Percentiles rank a stretch among this genome's conserved stretches.
These are phyloP conservation scores for Limonius californicus DNA, from an alignment of 1,140 invertebrate species.

Conservation along the genomic window DNA sequence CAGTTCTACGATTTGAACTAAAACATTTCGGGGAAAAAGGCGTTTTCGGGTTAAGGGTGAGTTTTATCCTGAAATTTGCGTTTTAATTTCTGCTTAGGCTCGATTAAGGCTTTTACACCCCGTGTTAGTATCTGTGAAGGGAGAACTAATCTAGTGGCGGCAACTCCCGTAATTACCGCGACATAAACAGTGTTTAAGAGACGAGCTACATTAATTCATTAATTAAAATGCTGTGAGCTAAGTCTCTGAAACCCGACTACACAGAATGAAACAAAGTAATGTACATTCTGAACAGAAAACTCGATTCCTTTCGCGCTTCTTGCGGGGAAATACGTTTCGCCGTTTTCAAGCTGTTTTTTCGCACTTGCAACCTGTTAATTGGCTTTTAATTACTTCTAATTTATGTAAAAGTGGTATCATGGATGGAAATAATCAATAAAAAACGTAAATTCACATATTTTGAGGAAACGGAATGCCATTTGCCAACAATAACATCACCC, in stretches of 20 bases:
- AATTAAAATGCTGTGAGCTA: constrained; percentile 45
- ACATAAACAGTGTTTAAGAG: constrained; percentile 49
- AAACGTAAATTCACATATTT: too few relatives aligned
- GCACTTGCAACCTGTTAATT: too few relatives aligned
- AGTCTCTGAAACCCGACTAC: constrained; percentile 41
- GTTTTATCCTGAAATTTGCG: too few relatives aligned
- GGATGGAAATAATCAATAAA: too few relatives aligned
- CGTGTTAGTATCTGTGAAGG: constrained; percentile 15
- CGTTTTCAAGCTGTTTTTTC: neutral
- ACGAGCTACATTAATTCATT: constrained; percentile 49
- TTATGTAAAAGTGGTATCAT: too few relatives aligned
- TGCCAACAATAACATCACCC: too few relatives aligned
- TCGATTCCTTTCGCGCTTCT: too few relatives aligned
- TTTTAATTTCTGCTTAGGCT: constrained; percentile 19
- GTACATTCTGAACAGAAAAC: constrained; percentile 20
- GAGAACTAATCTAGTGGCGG: constrained; percentile 25
- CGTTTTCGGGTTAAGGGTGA: too few relatives aligned
- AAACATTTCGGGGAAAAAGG: too few relatives aligned
- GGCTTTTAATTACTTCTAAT: too few relatives aligned
- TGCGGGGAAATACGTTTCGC: neutral
- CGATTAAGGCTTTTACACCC: constrained; percentile 1
- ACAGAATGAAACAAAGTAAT: constrained; percentile 36
- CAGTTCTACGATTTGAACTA: too few relatives aligned
- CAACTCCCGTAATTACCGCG: constrained; percentile 47
- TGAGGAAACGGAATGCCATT: too few relatives aligned